Evolutionary conservation across 2,113 vertebrate species (phyloP).

Genomic region (Porphyrio hochstetteri): DNA sequence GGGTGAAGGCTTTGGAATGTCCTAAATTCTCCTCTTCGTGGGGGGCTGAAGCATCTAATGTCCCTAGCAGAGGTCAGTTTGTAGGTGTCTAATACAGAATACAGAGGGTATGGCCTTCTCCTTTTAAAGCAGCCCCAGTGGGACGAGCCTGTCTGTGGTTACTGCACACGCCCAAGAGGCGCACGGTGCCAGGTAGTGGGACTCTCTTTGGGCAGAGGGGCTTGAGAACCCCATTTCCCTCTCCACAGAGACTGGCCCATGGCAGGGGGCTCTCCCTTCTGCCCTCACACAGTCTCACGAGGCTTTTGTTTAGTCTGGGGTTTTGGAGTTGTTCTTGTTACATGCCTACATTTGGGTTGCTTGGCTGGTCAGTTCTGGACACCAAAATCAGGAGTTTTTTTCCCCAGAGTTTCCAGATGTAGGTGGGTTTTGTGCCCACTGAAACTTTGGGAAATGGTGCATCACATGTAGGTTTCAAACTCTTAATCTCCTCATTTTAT

Average conservation of each 20-base stretch:
- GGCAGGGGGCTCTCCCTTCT: background rate
- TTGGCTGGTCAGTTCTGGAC: background rate
- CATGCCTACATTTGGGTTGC: background rate
- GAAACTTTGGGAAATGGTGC: background rate
- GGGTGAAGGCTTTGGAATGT: background rate
- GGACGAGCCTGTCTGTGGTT: background rate
- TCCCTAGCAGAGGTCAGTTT: background rate
- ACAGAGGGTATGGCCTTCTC: background rate
- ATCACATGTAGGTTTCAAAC: background rate
- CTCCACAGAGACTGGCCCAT: background rate
- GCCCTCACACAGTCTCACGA: background rate
- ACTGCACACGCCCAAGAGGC: background rate
- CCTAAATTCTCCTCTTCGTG: background rate
- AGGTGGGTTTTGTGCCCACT: background rate
- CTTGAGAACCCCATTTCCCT: background rate
- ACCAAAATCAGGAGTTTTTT: background rate
- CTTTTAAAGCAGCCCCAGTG: background rate
- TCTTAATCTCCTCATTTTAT: background rate
- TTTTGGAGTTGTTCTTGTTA: background rate
- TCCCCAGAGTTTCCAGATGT: background rate
- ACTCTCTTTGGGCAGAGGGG: background rate
- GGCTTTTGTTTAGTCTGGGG: background rate
- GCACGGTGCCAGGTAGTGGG: background rate
- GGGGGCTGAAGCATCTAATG: background rate
- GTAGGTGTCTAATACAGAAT: background rate